Percentiles rank a stretch among this genome's conserved stretches.
phyloP scores from a whole-genome alignment of 2,888 invertebrate species.

The Drosophila mulleri region DNA sequence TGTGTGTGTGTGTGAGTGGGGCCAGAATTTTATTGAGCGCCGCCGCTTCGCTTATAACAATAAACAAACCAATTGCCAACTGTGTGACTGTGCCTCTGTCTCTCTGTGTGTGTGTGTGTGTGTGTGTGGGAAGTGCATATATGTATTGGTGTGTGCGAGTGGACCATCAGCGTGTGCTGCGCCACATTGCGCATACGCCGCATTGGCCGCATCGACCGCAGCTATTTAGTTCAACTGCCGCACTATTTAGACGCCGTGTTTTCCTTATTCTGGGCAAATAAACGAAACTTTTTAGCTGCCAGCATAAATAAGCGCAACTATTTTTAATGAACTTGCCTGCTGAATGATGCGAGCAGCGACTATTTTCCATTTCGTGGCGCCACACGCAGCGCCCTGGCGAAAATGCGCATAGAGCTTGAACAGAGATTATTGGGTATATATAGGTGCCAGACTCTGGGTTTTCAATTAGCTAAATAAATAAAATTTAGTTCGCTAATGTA shows the following conservation, averaged over 20 bases:
- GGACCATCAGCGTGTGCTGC: constrained; percentile 12
- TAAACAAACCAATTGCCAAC: constrained; percentile 58
- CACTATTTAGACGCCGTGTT: constrained; percentile 35
- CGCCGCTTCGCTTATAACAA: constrained; percentile 53
- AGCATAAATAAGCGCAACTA: constrained; percentile 60
- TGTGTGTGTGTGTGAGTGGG: constrained; percentile 26
- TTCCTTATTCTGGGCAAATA: constrained; percentile 53
- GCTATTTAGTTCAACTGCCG: constrained; percentile 63
- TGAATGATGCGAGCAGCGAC: constrained; percentile 22
- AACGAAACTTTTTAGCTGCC: constrained; percentile 42
- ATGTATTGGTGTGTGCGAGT: constrained; percentile 10
- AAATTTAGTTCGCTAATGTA: not conserved
- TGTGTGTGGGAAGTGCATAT: not conserved
- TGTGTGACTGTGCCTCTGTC: constrained; percentile 9
- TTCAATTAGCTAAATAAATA: not conserved
- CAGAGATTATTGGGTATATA: not conserved
- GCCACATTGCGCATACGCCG: constrained; percentile 71
- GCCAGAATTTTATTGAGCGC: constrained; percentile 62
- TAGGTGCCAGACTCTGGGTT: no score
- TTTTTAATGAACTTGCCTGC: constrained; percentile 60
- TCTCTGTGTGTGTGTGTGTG: not conserved
- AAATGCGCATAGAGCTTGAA: not conserved
- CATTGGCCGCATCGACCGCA: constrained; percentile 25
- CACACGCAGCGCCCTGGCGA: not conserved
- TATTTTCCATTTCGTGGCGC: constrained; percentile 22